These are phyloP conservation scores for Gorsachius magnificus DNA, from an alignment of 2,797 vertebrate species.

Conservation along the genomic window DNA sequence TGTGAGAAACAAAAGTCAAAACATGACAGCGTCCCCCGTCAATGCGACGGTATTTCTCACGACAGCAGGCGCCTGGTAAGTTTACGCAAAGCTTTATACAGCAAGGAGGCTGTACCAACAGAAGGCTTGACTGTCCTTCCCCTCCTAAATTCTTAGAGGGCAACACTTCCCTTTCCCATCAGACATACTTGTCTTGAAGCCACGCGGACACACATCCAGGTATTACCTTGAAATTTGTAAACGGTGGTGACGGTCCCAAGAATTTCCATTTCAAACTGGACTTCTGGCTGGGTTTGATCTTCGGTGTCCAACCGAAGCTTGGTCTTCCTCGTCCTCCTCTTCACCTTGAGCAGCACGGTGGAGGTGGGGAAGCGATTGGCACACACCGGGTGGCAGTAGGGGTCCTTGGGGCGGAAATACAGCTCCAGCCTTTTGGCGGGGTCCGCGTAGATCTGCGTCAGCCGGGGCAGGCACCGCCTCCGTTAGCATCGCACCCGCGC, in stretches of 20 bases:
- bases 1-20: constrained; percentile 36
- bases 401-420: constrained; percentile 90
- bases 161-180: neutral
- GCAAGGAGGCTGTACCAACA: neutral
- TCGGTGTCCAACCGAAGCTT: neutral
- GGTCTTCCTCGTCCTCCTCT: constrained; percentile 74
- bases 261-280: constrained; percentile 82
- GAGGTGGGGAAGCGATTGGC: constrained; percentile 91
- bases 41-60: neutral
- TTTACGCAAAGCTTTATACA: neutral
- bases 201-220: accelerated
- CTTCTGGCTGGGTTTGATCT: constrained; percentile 28
- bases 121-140: neutral
- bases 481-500: accelerated
- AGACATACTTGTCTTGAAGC: neutral
- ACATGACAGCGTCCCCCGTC: neutral
- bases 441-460: constrained; percentile 84
- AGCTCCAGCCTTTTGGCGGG: constrained; percentile 89
- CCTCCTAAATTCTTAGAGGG: neutral
- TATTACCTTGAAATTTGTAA: constrained; percentile 95
- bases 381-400: constrained; percentile 91
- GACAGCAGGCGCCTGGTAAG: neutral
- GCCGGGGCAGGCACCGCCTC: neutral
- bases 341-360: constrained; percentile 88
- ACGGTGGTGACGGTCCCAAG: constrained; percentile 87